Evolutionary conservation across 2,888 invertebrate species (phyloP), one percentile per base, ranked within the genome.

Genomic region (Meghimatium bilineatum): DNA sequence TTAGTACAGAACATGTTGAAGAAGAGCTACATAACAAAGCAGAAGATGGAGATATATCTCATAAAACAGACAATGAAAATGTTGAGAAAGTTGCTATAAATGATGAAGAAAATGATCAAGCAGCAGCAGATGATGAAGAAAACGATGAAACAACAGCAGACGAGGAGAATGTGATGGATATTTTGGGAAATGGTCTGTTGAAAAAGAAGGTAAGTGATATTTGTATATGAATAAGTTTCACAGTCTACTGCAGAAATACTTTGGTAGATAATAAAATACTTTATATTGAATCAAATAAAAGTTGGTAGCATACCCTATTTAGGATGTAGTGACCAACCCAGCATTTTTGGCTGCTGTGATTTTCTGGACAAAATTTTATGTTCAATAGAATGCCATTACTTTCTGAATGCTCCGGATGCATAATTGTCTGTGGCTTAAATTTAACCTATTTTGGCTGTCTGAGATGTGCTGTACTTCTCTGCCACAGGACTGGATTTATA

Each of bases 151-250:
- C 32, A n/a, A n/a, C 17, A 80, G 34, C 29, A 49, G 72, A 71
- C 26, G 85, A 81, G 14, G 88, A 87, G 14, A 96, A 96, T 88
- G 96, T 96, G 95, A 95, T 96, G 88, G 97, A 97, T 93, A 95
- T 97, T 81, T 94, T 97, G 83, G 97, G 97, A 26, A 97, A 96
- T 94, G 96, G 96, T 44, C 95, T 96, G 85, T 93, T 97, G 56
- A 94, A 93, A 88, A 95, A 95, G 88, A 95, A 94, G 93, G 95
- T 95, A 84, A 84, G 76, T 75, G 20, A 29, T n/a, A n/a, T 49
- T 23, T 69, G 5, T 63, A 63, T n/a, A 26, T n/a, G n/a, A 63
- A 26, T 44, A 44, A 12, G 12, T 44, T 44, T 44, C 12, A 8
- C 44, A 5, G 44, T 44, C 6, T 56, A 56, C 17, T 6, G 56